Percentiles rank a stretch among this genome's conserved stretches.
Conservation (phyloP, 2,888 invertebrate species). For the Macaria liturata region DNA sequence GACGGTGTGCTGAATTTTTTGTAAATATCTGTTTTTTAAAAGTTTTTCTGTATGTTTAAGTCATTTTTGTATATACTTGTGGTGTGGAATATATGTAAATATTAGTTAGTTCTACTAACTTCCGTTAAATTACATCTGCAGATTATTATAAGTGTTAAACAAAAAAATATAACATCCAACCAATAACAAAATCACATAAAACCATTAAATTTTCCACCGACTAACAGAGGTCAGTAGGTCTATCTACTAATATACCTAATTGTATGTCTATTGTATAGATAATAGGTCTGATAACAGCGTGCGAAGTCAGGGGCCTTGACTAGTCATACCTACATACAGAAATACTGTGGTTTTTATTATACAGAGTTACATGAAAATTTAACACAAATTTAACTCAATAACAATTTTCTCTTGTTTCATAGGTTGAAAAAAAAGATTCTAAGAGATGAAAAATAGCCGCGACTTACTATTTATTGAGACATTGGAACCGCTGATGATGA, state of each 20-base stretch:
- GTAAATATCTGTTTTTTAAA: too few species aligned
- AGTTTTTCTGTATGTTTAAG: too few species aligned
- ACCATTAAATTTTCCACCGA: neutral
- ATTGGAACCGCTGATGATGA: too few species aligned
- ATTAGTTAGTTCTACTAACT: too few species aligned
- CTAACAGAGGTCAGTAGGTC: neutral
- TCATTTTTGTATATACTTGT: too few species aligned
- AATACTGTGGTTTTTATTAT: neutral
- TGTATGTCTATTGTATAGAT: neutral
- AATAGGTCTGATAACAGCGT: conserved; percentile 7
- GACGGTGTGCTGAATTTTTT: too few species aligned
- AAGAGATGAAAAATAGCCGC: too few species aligned
- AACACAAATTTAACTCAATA: neutral
- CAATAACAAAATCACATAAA: neutral
- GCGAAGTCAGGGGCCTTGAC: conserved; percentile 4
- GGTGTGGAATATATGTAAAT: too few species aligned
- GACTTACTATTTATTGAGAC: too few species aligned
- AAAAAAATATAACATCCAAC: neutral
- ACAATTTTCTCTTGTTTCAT: too few species aligned
- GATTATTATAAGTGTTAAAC: neutral
- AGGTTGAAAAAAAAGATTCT: too few species aligned
- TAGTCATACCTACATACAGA: neutral
- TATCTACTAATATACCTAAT: conserved; percentile 4
- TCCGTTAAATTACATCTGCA: too few species aligned
- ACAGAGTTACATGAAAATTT: neutral